A percentile compares a stretch with the other conserved stretches of the same genome.
phyloP scores from a whole-genome alignment of 1,140 invertebrate genomes.

The Lordiphosa clarofinis region DNA sequence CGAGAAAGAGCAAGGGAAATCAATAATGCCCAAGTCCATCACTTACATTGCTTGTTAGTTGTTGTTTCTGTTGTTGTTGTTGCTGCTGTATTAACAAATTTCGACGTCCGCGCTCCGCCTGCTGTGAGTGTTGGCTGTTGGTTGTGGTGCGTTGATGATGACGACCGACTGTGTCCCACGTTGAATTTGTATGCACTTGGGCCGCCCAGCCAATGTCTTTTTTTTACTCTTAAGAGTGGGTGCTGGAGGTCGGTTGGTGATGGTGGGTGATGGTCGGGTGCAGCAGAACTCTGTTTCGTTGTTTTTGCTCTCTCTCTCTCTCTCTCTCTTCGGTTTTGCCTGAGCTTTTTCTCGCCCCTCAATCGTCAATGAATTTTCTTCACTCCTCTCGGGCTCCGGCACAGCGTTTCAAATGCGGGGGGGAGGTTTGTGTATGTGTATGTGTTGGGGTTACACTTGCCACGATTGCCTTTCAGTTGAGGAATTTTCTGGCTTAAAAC shows the following conservation, averaged over 20 bases:
- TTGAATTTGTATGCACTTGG: conserved; percentile 52
- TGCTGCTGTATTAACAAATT: conserved; percentile 39
- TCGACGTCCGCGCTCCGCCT: background rate
- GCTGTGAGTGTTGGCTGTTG: background rate
- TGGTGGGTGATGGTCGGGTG: conserved; percentile 34
- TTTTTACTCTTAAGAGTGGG: conserved; percentile 33
- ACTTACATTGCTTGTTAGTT: conserved; percentile 61
- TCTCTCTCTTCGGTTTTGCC: conserved; percentile 15
- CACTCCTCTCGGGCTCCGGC: conserved; percentile 35
- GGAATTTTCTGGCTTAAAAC: conserved; percentile 64
- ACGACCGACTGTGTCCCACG: conserved; percentile 28
- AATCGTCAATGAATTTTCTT: conserved; percentile 67
- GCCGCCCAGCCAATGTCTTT: conserved; percentile 38
- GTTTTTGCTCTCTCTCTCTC: conserved; percentile 54
- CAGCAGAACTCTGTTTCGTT: conserved; percentile 68
- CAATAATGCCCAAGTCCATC: conserved; percentile 50
- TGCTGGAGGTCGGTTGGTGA: conserved; percentile 8
- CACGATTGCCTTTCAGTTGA: conserved; percentile 63
- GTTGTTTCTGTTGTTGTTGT: conserved; percentile 25
- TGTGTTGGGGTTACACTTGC: conserved; percentile 65
- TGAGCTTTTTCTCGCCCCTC: conserved; percentile 53
- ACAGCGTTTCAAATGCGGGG: conserved; percentile 23
- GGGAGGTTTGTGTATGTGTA: conserved; percentile 32
- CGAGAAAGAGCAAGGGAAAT: conserved; percentile 50
- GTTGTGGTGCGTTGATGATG: conserved; percentile 25